A percentile compares a stretch with the other conserved stretches of the same genome.
These are phyloP conservation scores for Drepana falcataria DNA, from an alignment of 2,888 invertebrate genomes.

Conservation along the genomic window DNA sequence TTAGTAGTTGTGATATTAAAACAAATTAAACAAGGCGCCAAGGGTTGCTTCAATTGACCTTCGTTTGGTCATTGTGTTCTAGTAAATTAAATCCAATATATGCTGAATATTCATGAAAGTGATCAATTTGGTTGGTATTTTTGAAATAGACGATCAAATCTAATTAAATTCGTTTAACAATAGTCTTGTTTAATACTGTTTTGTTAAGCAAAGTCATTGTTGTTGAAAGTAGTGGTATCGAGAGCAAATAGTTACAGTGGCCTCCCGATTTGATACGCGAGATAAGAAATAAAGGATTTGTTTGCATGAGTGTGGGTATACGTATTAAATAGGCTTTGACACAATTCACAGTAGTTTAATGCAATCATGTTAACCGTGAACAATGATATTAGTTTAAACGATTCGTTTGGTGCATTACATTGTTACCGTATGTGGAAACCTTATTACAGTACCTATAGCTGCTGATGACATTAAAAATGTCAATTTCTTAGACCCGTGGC, in stretches of 20 bases:
- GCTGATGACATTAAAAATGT: too few relatives aligned
- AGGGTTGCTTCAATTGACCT: conserved; percentile 36
- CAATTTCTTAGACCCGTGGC: too few relatives aligned
- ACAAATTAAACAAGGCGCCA: conserved; percentile 4
- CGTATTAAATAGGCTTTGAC: background rate
- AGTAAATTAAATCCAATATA: conserved; percentile 46
- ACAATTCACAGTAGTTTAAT: background rate
- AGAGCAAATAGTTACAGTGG: background rate
- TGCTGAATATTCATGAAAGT: conserved; percentile 42
- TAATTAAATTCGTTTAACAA: conserved; percentile 25
- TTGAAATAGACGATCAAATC: conserved; percentile 21
- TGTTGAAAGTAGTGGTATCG: conserved; percentile 1
- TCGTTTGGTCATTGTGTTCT: conserved; percentile 34
- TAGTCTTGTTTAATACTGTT: conserved; percentile 17
- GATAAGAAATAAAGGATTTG: background rate
- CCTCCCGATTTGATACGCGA: background rate
- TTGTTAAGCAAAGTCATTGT: conserved; percentile 17
- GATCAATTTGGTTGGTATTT: conserved; percentile 34
- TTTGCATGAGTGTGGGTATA: background rate
- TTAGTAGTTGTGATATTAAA: conserved; percentile 2
- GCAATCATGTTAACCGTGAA: background rate
- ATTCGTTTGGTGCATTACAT: background rate
- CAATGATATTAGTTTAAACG: background rate
- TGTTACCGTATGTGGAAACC: background rate
- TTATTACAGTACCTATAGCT: too few relatives aligned